A percentile compares a stretch with the other conserved stretches of the same genome.
Conservation (phyloP, 23 tunicate species). For the Trididemnum nubilum region DNA sequence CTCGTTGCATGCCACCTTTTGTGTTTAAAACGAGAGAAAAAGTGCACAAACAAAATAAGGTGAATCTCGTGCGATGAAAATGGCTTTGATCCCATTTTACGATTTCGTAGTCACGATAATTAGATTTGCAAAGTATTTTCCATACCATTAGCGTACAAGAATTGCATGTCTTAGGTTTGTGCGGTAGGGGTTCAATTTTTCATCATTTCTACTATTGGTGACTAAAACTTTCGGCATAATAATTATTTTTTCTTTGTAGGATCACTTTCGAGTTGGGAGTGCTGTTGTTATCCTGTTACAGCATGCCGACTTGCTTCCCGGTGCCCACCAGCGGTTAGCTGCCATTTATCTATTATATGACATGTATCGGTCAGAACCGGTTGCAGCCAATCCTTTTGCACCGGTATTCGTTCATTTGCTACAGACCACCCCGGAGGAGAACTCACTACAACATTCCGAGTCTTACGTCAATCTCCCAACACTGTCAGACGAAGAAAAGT, state of each 20-base stretch:
- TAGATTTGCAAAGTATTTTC: no score
- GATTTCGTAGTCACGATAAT: no score
- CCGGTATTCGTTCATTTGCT: conserved; percentile 79
- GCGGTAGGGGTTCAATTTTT: no score
- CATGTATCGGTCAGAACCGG: conserved; percentile 74
- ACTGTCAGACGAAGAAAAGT: conserved; percentile 61
- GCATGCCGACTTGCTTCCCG: conserved; percentile 74
- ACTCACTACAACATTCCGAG: conserved; percentile 15
- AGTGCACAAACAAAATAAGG: no score
- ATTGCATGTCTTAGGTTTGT: no score
- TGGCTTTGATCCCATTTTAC: no score
- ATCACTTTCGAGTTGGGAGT: conserved; percentile 82
- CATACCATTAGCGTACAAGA: no score
- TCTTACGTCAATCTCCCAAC: conserved; percentile 61
- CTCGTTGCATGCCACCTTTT: no score
- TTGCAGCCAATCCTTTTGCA: conserved; percentile 88
- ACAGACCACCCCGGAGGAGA: conserved; percentile 35
- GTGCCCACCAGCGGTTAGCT: conserved; percentile 82
- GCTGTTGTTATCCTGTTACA: conserved; percentile 81
- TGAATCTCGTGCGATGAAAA: no score
- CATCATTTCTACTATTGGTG: no score
- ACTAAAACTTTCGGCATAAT: no score
- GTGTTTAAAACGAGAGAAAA: no score
- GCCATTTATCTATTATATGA: conserved; percentile 85
- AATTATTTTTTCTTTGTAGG: conserved; percentile 39